A percentile compares a stretch with the other conserved stretches of the same genome.
Conservation (phyloP, 2,797 vertebrate species). For the Etheostoma perlongum region DNA sequence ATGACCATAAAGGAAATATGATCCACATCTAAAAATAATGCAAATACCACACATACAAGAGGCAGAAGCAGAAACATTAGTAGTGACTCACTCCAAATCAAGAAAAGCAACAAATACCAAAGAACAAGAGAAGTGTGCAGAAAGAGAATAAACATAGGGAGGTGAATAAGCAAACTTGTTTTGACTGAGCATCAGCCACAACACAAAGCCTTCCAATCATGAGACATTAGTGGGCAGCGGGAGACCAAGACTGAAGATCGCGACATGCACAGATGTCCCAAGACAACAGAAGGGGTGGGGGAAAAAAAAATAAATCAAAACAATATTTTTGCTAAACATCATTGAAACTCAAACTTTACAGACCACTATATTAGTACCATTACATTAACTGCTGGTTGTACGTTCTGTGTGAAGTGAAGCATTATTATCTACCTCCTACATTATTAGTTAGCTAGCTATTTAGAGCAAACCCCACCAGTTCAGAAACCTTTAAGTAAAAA, state of each 20-base stretch:
- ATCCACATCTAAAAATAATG: not conserved
- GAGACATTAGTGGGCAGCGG: not conserved
- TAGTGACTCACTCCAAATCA: not conserved
- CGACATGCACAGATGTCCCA: not conserved
- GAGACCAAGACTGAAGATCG: not conserved
- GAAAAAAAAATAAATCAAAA: not conserved
- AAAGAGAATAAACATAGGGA: not conserved
- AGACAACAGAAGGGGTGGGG: not conserved
- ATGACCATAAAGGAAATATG: not conserved
- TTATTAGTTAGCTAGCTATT: slow-evolving; percentile 3
- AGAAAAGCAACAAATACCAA: not conserved
- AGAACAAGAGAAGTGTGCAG: not conserved
- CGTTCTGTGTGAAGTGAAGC: not conserved
- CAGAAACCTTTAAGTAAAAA: not conserved
- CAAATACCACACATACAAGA: not conserved
- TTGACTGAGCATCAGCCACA: not conserved
- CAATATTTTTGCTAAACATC: not conserved
- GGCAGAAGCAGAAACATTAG: not conserved
- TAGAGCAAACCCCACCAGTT: not conserved
- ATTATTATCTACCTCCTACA: not conserved
- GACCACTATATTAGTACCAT: not conserved
- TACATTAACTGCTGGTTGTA: not conserved
- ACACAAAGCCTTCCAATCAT: not conserved
- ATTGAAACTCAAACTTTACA: not conserved
- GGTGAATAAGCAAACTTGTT: not conserved